Evolutionary conservation across 2,888 invertebrate genomes (phyloP).

Genomic region (Heliconius aoede): DNA sequence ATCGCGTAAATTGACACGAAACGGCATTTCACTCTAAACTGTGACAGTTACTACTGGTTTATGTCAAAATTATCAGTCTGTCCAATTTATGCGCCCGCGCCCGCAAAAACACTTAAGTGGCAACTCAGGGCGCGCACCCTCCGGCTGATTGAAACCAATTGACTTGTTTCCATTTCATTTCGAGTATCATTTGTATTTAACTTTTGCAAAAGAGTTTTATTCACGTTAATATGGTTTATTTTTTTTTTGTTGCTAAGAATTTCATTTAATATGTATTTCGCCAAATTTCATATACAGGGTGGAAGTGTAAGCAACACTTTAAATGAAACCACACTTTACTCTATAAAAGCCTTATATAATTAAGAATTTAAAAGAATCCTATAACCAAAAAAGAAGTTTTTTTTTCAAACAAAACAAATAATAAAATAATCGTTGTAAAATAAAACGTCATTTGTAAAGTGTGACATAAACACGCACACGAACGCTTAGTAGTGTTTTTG

Average conservation of each 20-base stretch:
- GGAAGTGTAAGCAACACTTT: no score
- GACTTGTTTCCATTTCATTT: slow-evolving; percentile 75
- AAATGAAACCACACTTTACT: no score
- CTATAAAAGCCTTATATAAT: no score
- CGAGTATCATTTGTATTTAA: slow-evolving; percentile 46
- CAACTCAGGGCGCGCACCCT: slow-evolving; percentile 57
- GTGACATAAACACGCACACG: no score
- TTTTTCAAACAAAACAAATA: no score
- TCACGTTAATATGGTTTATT: not conserved
- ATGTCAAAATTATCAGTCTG: slow-evolving; percentile 80
- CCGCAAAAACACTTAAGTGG: slow-evolving; percentile 77
- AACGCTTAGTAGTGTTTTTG: no score
- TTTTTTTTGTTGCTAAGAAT: not conserved
- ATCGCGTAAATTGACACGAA: slow-evolving; percentile 73
- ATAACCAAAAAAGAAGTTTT: no score
- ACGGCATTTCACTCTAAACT: slow-evolving; percentile 64
- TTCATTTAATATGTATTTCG: no score
- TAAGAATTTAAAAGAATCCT: no score
- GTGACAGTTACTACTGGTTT: slow-evolving; percentile 78
- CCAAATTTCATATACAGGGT: no score
- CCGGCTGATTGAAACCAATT: slow-evolving; percentile 64
- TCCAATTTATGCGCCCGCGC: slow-evolving; percentile 73
- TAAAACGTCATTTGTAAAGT: no score
- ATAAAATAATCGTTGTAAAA: no score
- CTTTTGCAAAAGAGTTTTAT: slow-evolving; percentile 33